Evolutionary conservation across 2,888 invertebrate genomes (phyloP).

Genomic region (Drosophila peninsularis): DNA sequence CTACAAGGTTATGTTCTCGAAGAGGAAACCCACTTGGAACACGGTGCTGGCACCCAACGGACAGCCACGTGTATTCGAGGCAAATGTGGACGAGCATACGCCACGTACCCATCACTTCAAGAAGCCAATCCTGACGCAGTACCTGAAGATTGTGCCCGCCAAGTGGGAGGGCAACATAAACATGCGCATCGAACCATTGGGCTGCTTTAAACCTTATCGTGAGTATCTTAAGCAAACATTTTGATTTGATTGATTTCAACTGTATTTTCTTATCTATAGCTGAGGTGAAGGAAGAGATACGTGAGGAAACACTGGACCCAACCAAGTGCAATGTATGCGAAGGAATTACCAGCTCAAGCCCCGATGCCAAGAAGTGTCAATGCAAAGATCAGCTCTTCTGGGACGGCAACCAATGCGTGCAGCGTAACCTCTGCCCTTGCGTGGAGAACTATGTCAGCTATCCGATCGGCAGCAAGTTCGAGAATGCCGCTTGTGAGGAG

Average conservation of each 20-base stretch:
- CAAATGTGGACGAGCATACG: slow-evolving; percentile 89
- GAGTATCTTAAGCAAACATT: slow-evolving; percentile 82
- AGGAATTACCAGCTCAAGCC: slow-evolving; percentile 52
- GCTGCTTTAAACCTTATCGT: slow-evolving; percentile 91
- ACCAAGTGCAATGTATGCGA: slow-evolving; percentile 86
- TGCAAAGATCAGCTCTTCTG: slow-evolving; percentile 87
- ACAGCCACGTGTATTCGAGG: slow-evolving; percentile 88
- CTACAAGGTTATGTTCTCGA: slow-evolving; percentile 90
- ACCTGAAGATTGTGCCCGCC: slow-evolving; percentile 89
- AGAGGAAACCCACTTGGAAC: slow-evolving; percentile 90
- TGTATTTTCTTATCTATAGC: slow-evolving; percentile 43
- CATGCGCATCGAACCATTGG: slow-evolving; percentile 90
- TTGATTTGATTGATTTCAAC: not conserved
- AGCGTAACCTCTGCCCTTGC: slow-evolving; percentile 91
- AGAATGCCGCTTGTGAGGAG: slow-evolving; percentile 90
- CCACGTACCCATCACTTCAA: slow-evolving; percentile 88
- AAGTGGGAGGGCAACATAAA: slow-evolving; percentile 91
- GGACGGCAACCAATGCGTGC: slow-evolving; percentile 91
- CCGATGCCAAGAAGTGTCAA: slow-evolving; percentile 84
- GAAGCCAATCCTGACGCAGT: slow-evolving; percentile 90
- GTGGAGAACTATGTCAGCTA: slow-evolving; percentile 90
- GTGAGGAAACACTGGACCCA: slow-evolving; percentile 40
- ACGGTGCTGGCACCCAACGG: slow-evolving; percentile 87
- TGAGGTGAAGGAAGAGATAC: slow-evolving; percentile 64
- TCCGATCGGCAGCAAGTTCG: slow-evolving; percentile 89